Evolutionary conservation across 2,113 vertebrate species (phyloP), one percentile per base, ranked within the genome.

Genomic region (Cyanoliseus patagonus): DNA sequence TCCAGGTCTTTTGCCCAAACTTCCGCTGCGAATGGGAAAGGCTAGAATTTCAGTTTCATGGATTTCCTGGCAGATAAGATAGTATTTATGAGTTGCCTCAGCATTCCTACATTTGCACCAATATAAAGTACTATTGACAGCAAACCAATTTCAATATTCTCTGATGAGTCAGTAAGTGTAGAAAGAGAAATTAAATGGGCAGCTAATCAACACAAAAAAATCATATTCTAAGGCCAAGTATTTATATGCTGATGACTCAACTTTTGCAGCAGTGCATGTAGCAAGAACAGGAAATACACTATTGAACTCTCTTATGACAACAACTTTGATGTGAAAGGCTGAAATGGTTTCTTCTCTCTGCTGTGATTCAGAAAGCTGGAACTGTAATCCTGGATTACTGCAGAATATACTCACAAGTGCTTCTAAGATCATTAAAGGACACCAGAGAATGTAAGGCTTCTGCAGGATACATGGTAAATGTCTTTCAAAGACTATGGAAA

Each of bases 231-330:
- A 89, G 41, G 91, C 86, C 81, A 89, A 94, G 86, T 73, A 91
- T 96, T 96, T 88, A 79, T 89, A 91, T 53, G 70, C 66, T 77
- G 86, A 80, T 94, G 96, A 97, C 83, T 96, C 80, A 94, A 86
- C 89, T 95, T 93, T 15, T 68, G 47, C 77, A 90, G 77, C 80
- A 68, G 39, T 4, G 35, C 47, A 53, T 68, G 69, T 42, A 84
- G 75, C 83, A 92, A 84, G 92, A 95, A 87, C 91, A 80, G 94
- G 92, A 94, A 96, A 94, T 92, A 88, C 7, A 92, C 57, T 90
- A 16, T 57, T 93, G 95, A 94, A 91, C 62, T 30, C 83, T 92
- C 77, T 80, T 79, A 62, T 4, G 62, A 93, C 57, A 85, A 74
- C 17, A 86, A 51, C 83, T 89, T 89, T 73, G 69, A 96, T 88